Base-by-base conservation (phyloP, 2,888 invertebrate genomes). In the Apocheima hispidaria region DNA sequence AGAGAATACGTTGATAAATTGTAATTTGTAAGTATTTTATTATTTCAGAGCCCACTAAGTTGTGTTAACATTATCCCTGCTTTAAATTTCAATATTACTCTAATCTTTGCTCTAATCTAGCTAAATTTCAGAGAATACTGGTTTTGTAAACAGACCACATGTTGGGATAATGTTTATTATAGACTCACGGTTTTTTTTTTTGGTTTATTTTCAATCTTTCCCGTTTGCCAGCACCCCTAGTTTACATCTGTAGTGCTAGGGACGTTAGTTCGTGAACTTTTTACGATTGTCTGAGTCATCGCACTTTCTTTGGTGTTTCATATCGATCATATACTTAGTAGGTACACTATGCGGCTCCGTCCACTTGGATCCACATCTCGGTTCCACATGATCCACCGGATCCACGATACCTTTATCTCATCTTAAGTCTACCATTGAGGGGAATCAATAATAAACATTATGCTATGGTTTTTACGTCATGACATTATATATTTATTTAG, bases 121-220 rank as follows among this genome's bases (percentile, higher is more conserved):
- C 12, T 12, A n/a, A 43, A 26, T 41, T 43, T 43, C 26, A 1
- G 26, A 16, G 43, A 26, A 44, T 16, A 16, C 2, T 14, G 4
- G 9, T 28, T 2, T 9, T 26, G 16, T 44, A 44, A 44, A 44
- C 16, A 28, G 16, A 14, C 7, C 43, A 43, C 14, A 14, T 43
- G 26, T 14, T 14, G 43, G 2, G 18, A 20, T 10, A 14, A 35
- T 30, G 12, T 20, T 9, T 38, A 7, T 35, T 14, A 14, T 14
- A 6, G 18, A n/a, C 49, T 20, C 20, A 6, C 7, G 12, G 2
- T 16, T 6, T 16, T 26, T 50, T 16, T 9, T 21, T 12, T 36
- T 26, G 21, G 4, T n/a, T 36, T 50, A 50, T 50, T 50, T 50
- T 48, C 10, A 10, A 50, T 10, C 16, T 36, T n/a, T 16, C 10